These are phyloP conservation scores for Trichechus manatus DNA, from an alignment of 2,113 vertebrate genomes.

Conservation along the genomic window DNA sequence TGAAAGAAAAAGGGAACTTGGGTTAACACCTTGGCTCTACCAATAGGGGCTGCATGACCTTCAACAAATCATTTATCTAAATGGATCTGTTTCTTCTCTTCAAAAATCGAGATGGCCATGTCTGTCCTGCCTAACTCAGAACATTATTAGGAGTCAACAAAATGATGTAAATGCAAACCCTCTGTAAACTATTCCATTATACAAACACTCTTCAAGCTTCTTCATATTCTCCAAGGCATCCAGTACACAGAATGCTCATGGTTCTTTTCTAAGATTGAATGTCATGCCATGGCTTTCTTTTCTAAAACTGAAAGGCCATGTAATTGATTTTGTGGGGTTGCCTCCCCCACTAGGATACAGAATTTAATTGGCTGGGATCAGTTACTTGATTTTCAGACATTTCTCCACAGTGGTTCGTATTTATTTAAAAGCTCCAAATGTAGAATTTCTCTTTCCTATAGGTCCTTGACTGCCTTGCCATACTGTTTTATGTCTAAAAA, in stretches of 20 bases:
- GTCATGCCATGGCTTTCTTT: neutral
- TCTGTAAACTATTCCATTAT: neutral
- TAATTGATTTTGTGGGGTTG: neutral
- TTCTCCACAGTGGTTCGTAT: neutral
- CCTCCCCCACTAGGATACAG: neutral
- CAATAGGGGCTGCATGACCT: neutral
- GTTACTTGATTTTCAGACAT: neutral
- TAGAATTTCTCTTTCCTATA: neutral
- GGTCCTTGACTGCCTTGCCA: neutral
- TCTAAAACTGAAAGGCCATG: neutral
- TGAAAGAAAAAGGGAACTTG: neutral
- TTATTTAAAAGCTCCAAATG: conserved; percentile 1
- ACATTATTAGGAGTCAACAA: neutral
- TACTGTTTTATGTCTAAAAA: conserved; percentile 1
- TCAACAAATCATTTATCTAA: neutral
- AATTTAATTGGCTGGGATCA: neutral
- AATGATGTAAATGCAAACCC: neutral
- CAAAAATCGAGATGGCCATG: neutral
- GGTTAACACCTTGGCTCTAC: neutral
- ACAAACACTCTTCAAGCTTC: neutral
- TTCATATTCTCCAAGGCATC: neutral
- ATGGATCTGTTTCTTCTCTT: neutral
- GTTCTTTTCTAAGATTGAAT: neutral
- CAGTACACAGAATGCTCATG: neutral
- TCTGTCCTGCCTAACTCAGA: neutral